phyloP scores from a whole-genome alignment of 2,888 invertebrate species.

The Acanthosepion esculentum region DNA sequence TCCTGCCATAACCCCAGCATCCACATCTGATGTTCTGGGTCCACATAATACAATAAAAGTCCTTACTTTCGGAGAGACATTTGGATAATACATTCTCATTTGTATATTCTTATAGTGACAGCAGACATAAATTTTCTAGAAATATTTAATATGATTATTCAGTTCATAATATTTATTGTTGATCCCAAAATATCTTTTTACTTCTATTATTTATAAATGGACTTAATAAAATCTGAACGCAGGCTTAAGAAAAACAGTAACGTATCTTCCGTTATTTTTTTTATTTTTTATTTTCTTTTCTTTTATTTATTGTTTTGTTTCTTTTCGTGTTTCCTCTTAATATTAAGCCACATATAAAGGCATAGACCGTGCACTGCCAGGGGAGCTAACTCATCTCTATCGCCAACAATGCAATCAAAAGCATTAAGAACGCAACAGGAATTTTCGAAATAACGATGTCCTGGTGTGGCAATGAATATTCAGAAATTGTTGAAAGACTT shows the following conservation, averaged over 20 bases:
- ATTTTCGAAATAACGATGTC: not conserved
- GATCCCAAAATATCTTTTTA: no score
- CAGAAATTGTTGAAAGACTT: not conserved
- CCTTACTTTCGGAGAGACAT: no score
- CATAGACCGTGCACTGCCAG: not conserved
- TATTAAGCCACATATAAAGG: not conserved
- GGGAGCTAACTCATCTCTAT: not conserved
- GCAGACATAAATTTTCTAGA: no score
- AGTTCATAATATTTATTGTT: no score
- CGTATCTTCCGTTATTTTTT: not conserved
- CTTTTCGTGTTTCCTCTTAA: not conserved
- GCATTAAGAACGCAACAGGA: not conserved
- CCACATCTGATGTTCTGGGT: no score
- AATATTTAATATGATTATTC: no score
- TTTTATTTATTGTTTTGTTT: not conserved
- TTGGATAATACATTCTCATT: no score
- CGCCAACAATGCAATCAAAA: not conserved
- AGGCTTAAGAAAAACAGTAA: not conserved
- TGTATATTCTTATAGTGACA: no score
- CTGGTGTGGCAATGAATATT: not conserved
- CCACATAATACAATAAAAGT: no score
- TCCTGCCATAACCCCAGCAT: no score
- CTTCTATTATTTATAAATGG: no score
- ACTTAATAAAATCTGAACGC: no score
- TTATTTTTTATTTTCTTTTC: not conserved